Conservation (phyloP, 2,888 invertebrate species). For the Aelia acuminata region DNA sequence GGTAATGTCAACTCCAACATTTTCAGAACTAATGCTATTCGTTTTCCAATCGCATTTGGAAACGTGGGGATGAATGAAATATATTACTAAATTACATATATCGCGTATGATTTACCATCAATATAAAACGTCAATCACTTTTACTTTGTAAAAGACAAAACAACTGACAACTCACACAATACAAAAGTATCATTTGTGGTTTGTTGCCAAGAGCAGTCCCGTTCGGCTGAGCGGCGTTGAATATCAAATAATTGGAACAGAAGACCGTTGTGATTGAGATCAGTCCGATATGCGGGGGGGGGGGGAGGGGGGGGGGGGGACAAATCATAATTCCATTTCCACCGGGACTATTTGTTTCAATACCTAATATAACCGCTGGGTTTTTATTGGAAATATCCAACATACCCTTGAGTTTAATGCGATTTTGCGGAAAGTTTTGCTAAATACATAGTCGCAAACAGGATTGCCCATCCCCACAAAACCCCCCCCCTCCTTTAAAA, state of each 20-base stretch:
- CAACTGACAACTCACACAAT: background rate
- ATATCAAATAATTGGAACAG: conserved; percentile 25
- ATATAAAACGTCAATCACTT: background rate
- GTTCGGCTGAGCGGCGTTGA: background rate
- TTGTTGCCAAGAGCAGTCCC: background rate
- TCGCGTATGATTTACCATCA: no score
- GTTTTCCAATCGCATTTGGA: no score
- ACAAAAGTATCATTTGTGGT: conserved; percentile 1
- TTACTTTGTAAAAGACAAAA: background rate
- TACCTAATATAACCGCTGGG: background rate
- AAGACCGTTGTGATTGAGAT: background rate
- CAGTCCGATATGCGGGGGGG: background rate
- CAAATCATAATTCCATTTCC: background rate
- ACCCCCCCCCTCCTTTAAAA: no score
- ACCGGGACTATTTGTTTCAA: background rate
- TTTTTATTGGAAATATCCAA: no score
- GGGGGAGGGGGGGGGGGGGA: background rate
- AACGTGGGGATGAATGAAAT: no score
- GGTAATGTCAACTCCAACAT: no score
- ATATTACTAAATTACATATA: no score
- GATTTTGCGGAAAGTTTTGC: no score
- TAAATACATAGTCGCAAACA: no score
- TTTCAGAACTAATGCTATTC: no score
- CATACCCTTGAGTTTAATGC: no score
- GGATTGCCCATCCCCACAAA: no score